Conservation (phyloP, 2,888 invertebrate species). For the Campaea margaritaria region DNA sequence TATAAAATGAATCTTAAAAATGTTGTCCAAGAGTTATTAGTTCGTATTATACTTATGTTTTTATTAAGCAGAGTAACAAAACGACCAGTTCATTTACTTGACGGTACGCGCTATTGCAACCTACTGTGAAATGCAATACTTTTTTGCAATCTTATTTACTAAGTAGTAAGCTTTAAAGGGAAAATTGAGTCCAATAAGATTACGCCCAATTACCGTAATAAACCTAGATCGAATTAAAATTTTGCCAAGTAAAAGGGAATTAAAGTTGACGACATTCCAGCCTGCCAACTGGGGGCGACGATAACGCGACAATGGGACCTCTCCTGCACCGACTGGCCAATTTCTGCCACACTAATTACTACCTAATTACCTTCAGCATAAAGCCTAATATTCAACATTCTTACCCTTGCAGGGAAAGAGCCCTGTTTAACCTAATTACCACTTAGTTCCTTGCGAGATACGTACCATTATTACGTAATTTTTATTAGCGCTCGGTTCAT, state of each 20-base stretch:
- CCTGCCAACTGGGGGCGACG: constrained; percentile 69
- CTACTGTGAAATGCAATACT: not conserved
- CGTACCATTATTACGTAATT: constrained; percentile 60
- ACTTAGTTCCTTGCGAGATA: constrained; percentile 61
- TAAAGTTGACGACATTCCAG: constrained; percentile 73
- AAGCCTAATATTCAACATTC: constrained; percentile 53
- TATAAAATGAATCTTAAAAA: too few species aligned
- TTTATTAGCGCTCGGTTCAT: constrained; percentile 46
- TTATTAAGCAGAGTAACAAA: too few species aligned
- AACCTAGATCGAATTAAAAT: constrained; percentile 73
- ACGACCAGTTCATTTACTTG: too few species aligned
- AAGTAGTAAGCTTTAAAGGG: too few species aligned
- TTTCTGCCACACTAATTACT: constrained; percentile 65
- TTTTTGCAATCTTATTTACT: too few species aligned
- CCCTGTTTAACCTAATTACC: constrained; percentile 70
- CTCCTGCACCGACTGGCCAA: constrained; percentile 69
- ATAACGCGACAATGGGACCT: constrained; percentile 80
- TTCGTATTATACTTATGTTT: too few species aligned
- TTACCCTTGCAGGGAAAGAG: constrained; percentile 34
- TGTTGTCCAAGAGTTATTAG: too few species aligned
- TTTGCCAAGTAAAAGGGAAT: constrained; percentile 73
- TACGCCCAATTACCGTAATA: constrained; percentile 39
- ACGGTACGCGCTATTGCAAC: too few species aligned
- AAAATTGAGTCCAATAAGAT: constrained; percentile 19
- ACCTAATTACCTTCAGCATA: constrained; percentile 58